phyloP scores from a whole-genome alignment of 2,888 invertebrate genomes.

The Nephrotoma guestfalica region DNA sequence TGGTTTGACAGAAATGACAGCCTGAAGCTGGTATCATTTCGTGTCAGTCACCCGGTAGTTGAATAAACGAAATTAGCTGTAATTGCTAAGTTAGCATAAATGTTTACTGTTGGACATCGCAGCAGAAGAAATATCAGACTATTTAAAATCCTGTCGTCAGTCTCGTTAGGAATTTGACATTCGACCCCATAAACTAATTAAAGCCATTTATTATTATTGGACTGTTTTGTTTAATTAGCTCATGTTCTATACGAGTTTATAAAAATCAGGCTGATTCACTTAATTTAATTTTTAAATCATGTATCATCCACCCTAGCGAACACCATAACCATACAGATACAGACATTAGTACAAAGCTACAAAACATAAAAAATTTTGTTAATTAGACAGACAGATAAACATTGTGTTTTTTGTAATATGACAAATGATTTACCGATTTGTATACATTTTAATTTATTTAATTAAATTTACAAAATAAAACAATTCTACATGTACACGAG shows the following conservation, averaged over 20 bases:
- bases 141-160: neutral
- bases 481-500: neutral
- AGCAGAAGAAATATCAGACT: neutral
- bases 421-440: neutral
- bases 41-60: no score
- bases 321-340: neutral
- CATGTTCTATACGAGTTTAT: neutral
- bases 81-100: no score
- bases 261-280: neutral
- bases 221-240: neutral
- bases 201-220: neutral
- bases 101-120: no score
- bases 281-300: neutral
- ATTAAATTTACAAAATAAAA: no score
- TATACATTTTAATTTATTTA: neutral
- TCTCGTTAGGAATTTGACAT: neutral
- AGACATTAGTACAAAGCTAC: neutral
- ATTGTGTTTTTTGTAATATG: neutral
- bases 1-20: no score
- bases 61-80: no score
- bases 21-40: no score
- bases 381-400: neutral
- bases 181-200: neutral
- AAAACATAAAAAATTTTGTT: neutral
- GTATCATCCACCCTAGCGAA: neutral